Evolutionary conservation across 2,113 vertebrate species (phyloP).

Genomic region (Coptodon bakossiorum): DNA sequence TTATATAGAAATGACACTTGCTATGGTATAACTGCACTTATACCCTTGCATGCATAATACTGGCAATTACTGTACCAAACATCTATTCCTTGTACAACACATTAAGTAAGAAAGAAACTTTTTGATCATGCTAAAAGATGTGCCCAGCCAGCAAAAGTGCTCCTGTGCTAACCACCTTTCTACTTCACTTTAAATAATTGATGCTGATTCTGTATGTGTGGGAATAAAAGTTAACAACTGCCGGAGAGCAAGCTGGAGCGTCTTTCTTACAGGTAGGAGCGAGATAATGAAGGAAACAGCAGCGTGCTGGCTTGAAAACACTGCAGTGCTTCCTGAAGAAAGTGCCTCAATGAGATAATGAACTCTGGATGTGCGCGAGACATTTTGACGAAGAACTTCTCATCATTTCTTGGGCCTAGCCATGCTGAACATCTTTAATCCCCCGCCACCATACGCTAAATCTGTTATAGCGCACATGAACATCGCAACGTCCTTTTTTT

Average conservation of each 20-base stretch:
- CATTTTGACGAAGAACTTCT: slow-evolving; percentile 1
- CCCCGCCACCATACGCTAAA: slow-evolving; percentile 4
- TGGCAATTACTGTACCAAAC: background rate
- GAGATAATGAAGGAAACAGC: slow-evolving; percentile 48
- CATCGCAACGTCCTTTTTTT: slow-evolving; percentile 6
- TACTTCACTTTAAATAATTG: slow-evolving; percentile 46
- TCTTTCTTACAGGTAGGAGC: slow-evolving; percentile 3
- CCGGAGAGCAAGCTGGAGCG: slow-evolving; percentile 10
- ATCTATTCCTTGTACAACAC: background rate
- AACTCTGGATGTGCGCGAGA: slow-evolving; percentile 21
- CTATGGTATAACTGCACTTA: background rate
- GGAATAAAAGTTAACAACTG: slow-evolving; percentile 45
- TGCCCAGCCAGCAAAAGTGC: background rate
- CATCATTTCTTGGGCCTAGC: background rate
- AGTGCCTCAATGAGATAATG: slow-evolving; percentile 39
- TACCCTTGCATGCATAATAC: background rate
- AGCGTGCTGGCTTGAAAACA: background rate
- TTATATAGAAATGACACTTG: background rate
- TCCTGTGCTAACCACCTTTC: background rate
- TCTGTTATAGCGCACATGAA: slow-evolving; percentile 9
- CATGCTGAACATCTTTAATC: slow-evolving; percentile 35
- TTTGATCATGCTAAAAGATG: background rate
- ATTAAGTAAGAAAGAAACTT: background rate
- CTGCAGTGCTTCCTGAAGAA: slow-evolving; percentile 10
- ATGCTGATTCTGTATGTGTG: slow-evolving; percentile 19